Base-by-base conservation (phyloP, 2,797 vertebrate genomes). In the Lindbergichthys nudifrons region DNA sequence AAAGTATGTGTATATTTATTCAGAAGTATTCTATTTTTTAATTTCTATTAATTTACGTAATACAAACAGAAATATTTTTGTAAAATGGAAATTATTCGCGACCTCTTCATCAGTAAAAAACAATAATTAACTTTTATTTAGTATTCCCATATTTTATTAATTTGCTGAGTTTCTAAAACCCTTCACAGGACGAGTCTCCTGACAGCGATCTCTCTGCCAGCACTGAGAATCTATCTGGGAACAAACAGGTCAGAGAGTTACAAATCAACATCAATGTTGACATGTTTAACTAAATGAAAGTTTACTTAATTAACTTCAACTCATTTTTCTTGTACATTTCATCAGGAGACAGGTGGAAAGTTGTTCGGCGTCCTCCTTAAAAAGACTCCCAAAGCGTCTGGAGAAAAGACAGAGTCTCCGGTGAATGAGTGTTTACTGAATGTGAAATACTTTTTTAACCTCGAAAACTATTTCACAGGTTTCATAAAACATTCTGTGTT, bases 351-450 rank as follows among this genome's bases (percentile, higher is more conserved):
- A 81, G 57, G 9, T 18, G 68, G 57, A 7, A 74, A 75, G 0
- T 15, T 89, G 58, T 90, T 92, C 52, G 45, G 87, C 1, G 84
- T 64, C 18, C 54, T 88, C 70, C 75, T 73, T 16, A 92, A 77
- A 58, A 92, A 88, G 79, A 82, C 41, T 4, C 84, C 75, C n/a
- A 91, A 82, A 79, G 32, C 62, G 0, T 45, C 80, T 4, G 79
- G 16, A 60, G 83, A 87, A 23, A 70, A 4, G 39, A 15, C 72
- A 0, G 82, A 82, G 56, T 45, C 70, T 1, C 58, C 16, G 46
- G 88, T 92, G 62, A 81, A 4, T 48, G 7, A 12, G 0, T 32
- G n/a, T 56, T 57, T 52, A 3, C 12, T 42, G 1, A 1, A 3
- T 15, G 3, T 50, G 2, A 0, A 19, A 10, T 15, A 3, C n/a